Conservation (phyloP, 2,888 invertebrate genomes). For the Bombyx huttoni region DNA sequence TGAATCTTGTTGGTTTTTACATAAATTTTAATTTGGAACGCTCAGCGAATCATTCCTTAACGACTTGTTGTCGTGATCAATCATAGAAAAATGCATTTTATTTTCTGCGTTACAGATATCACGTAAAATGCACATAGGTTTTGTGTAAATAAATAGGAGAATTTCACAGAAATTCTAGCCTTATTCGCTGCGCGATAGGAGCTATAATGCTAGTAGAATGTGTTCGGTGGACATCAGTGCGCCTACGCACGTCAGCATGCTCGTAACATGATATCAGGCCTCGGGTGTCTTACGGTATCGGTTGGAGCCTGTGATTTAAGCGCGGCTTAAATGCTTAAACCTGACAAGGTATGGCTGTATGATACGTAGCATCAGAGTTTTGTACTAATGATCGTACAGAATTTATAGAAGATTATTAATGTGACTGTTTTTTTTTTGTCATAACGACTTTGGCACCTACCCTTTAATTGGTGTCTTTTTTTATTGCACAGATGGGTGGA, state of each 20-base stretch:
- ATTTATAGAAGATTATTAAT: no score
- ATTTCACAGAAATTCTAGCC: not conserved
- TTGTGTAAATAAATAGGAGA: no score
- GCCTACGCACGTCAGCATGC: conserved; percentile 54
- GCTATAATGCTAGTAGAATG: not conserved
- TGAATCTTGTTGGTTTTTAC: not conserved
- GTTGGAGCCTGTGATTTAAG: conserved; percentile 32
- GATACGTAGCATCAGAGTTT: not conserved
- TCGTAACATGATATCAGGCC: conserved; percentile 42
- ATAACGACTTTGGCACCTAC: no score
- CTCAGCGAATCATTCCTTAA: not conserved
- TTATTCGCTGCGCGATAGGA: not conserved
- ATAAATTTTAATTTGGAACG: not conserved
- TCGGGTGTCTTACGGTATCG: conserved; percentile 33
- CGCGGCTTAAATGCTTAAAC: conserved; percentile 16
- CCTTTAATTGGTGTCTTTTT: no score
- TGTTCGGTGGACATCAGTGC: conserved; percentile 15
- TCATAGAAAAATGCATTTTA: not conserved
- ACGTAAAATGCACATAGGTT: no score
- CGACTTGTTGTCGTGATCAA: not conserved
- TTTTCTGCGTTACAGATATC: not conserved
- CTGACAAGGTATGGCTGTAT: not conserved
- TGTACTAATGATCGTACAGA: not conserved
- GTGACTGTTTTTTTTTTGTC: no score
- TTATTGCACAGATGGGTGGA: no score